Conservation (phyloP, 2,888 invertebrate genomes). For the Plagodis dolabraria region DNA sequence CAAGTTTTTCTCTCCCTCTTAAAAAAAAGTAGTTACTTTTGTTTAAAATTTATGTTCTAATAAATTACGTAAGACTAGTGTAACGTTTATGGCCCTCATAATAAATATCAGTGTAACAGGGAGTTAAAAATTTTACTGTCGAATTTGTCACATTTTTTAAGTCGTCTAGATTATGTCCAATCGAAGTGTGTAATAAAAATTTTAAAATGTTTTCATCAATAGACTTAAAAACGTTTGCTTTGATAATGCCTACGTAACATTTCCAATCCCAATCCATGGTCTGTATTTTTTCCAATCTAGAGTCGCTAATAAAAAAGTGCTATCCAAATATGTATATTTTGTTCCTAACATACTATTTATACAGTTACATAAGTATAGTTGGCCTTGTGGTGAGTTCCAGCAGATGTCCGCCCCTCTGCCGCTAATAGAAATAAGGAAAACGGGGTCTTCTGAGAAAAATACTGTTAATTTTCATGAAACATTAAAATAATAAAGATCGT, state of each 20-base stretch:
- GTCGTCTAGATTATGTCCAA: constrained; percentile 29
- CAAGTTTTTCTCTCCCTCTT: constrained; percentile 53
- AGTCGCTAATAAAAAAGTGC: no score
- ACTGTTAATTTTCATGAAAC: no score
- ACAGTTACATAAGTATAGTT: no score
- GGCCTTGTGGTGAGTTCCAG: no score
- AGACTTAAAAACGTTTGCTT: no score
- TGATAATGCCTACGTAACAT: not conserved
- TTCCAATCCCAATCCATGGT: not conserved
- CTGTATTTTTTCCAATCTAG: no score
- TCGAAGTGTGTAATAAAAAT: constrained; percentile 12
- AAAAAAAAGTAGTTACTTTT: constrained; percentile 47
- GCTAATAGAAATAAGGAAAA: no score
- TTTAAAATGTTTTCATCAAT: not conserved
- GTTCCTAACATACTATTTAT: no score
- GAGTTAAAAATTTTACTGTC: constrained; percentile 28
- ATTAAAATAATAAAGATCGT: no score
- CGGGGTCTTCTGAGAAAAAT: no score
- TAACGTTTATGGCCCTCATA: constrained; percentile 35
- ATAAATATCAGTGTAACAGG: constrained; percentile 38
- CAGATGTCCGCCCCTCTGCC: no score
- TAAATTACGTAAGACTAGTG: constrained; percentile 47
- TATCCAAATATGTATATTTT: no score
- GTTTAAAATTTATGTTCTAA: constrained; percentile 50
- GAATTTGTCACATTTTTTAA: constrained; percentile 36